Percentiles rank a stretch among this genome's conserved stretches.
These are phyloP conservation scores for Cuculus canorus DNA, from an alignment of 2,797 vertebrate genomes.

Conservation along the genomic window DNA sequence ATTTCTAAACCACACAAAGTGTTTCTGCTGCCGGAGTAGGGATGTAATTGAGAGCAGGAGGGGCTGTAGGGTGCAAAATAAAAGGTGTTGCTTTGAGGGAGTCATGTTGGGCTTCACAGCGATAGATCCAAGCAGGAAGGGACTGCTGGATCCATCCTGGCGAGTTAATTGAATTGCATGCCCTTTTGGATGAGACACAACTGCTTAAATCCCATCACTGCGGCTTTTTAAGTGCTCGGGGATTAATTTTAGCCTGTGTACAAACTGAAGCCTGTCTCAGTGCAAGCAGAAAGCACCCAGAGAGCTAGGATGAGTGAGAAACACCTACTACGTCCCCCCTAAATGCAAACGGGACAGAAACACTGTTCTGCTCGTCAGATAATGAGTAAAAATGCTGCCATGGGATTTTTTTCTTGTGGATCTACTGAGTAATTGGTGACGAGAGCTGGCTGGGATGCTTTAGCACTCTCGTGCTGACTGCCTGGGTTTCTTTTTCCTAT, in stretches of 20 bases:
- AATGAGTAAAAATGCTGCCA: neutral
- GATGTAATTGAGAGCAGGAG: neutral
- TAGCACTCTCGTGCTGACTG: neutral
- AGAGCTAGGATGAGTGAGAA: neutral
- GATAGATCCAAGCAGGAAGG: neutral
- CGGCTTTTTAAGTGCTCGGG: neutral
- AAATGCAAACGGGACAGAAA: neutral
- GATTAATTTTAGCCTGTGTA: neutral
- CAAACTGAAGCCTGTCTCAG: neutral
- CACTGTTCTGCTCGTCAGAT: neutral
- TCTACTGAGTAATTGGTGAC: neutral
- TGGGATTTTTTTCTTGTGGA: neutral
- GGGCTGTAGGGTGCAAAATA: neutral
- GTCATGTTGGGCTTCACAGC: neutral
- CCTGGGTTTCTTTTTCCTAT: neutral
- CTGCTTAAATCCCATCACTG: neutral
- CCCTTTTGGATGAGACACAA: neutral
- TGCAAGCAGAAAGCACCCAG: neutral
- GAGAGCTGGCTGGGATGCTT: neutral
- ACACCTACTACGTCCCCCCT: neutral
- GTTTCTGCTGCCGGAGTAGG: neutral
- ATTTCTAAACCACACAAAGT: neutral
- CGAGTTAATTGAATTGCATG: neutral
- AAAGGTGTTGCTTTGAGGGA: neutral
- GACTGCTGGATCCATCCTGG: neutral